phyloP scores from a whole-genome alignment of 2,797 vertebrate genomes.

The Synaphobranchus kaupii region DNA sequence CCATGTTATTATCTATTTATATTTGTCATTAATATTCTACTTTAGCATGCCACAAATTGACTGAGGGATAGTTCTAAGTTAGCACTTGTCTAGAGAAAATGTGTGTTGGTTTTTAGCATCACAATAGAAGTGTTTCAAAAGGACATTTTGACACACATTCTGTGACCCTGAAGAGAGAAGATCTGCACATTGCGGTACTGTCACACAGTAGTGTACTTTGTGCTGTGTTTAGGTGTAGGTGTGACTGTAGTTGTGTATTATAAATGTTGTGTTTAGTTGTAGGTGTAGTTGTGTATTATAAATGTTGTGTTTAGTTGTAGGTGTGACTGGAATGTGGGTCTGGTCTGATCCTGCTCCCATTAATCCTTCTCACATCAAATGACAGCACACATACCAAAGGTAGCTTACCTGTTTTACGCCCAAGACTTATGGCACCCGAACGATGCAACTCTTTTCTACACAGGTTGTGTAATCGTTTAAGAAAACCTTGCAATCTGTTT shows the following conservation, averaged over 20 bases:
- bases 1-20: not conserved
- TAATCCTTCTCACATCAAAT: too few species aligned
- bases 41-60: not conserved
- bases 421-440: not conserved
- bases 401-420: not conserved
- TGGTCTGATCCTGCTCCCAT: too few species aligned
- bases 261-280: too few species aligned
- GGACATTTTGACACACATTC: not conserved
- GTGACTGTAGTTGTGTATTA: too few species aligned
- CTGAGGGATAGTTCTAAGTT: not conserved
- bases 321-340: too few species aligned
- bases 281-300: too few species aligned
- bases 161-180: not conserved
- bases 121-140: not conserved
- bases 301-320: too few species aligned
- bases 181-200: not conserved
- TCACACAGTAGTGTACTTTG: not conserved
- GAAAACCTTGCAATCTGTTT: too few species aligned
- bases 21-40: not conserved
- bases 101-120: not conserved
- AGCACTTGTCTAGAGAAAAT: not conserved
- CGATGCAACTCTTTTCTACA: not conserved
- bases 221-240: too few species aligned
- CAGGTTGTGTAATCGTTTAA: not conserved
- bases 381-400: too few species aligned